Base-by-base conservation (phyloP, 2,797 vertebrate species). In the Varecia variegata region DNA sequence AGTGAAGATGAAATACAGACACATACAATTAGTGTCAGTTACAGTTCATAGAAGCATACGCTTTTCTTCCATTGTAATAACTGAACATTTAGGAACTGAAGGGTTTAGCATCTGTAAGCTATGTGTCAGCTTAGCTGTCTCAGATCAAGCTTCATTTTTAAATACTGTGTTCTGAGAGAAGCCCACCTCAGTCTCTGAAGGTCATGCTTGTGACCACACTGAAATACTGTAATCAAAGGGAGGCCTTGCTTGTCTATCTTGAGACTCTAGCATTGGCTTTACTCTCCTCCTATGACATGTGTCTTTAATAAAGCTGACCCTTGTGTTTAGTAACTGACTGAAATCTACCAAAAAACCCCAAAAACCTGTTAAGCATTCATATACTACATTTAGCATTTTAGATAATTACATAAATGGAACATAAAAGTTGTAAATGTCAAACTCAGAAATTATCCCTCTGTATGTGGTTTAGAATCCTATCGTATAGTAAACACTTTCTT, bases 91-190 rank as follows among this genome's bases (percentile, higher is more conserved):
- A 95, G 73, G 93, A 97, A 97, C 94, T 97, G 97, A 98, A 98
- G 68, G 95, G 81, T 95, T 98, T 97, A 76, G 88, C 97, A 93
- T 97, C 96, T 97, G 86, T 95, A 97, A 97, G 93, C 93, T 97
- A 74, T 97, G 65, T 98, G 98, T 98, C 97, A 98, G 84, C 82
- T 97, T 97, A 97, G 95, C 97, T 98, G 97, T 97, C 97, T 98
- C 95, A 98, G 98, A 97, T 95, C 95, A 94, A 97, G 67, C 90
- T 98, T 98, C 70, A 65, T 97, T 98, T 98, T 97, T 1, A 98
- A 98, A 98, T 97, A 98, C 90, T 97, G 96, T 98, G 73, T 89
- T 97, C 81, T 93, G 94, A 95, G 89, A 96, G 88, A 98, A 97
- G 86, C 38, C 93, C 70, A 96, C 0, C 79, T 82, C 88, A 95